These are phyloP conservation scores for Aurelia aurita DNA, from an alignment of 30 jellyfish, hydroid and myxozoan species.

Conservation along the genomic window DNA sequence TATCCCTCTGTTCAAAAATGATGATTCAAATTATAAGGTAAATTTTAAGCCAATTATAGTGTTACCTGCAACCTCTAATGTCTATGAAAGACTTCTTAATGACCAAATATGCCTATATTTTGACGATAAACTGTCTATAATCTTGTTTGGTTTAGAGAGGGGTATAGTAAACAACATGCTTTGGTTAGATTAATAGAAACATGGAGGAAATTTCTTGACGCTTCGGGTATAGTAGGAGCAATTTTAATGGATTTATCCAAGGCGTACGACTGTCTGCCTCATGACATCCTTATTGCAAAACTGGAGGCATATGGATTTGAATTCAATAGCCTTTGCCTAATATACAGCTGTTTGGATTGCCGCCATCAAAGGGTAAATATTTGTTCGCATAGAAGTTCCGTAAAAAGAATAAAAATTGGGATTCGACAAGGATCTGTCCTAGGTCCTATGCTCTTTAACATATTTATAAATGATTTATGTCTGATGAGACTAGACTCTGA, in stretches of 20 bases:
- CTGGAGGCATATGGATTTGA: slow-evolving; percentile 53
- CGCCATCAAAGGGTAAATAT: slow-evolving; percentile 46
- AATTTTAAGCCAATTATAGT: too few species aligned
- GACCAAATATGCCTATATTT: too few species aligned
- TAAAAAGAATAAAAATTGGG: too few species aligned
- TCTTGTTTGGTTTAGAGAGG: too few species aligned
- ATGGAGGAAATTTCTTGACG: slow-evolving; percentile 39
- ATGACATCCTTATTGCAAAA: slow-evolving; percentile 61
- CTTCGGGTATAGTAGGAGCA: slow-evolving; percentile 53
- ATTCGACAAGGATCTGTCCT: slow-evolving; percentile 3
- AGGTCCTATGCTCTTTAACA: slow-evolving; percentile 26
- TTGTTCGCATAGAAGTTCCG: slow-evolving; percentile 12
- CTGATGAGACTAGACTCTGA: slow-evolving; percentile 16
- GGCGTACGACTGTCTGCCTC: slow-evolving; percentile 64
- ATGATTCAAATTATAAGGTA: too few species aligned
- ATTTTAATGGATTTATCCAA: slow-evolving; percentile 47
- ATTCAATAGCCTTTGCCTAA: background rate
- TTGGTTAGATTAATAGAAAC: slow-evolving; percentile 1
- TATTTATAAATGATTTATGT: slow-evolving; percentile 16
- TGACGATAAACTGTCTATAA: too few species aligned
- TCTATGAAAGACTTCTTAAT: too few species aligned
- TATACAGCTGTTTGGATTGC: slow-evolving; percentile 18
- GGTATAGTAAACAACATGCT: slow-evolving; percentile 40
- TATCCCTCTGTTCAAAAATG: too few species aligned
- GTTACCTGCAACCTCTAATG: too few species aligned